These are phyloP conservation scores for Anolis carolinensis DNA, from an alignment of 2,113 vertebrate species.

Conservation along the genomic window DNA sequence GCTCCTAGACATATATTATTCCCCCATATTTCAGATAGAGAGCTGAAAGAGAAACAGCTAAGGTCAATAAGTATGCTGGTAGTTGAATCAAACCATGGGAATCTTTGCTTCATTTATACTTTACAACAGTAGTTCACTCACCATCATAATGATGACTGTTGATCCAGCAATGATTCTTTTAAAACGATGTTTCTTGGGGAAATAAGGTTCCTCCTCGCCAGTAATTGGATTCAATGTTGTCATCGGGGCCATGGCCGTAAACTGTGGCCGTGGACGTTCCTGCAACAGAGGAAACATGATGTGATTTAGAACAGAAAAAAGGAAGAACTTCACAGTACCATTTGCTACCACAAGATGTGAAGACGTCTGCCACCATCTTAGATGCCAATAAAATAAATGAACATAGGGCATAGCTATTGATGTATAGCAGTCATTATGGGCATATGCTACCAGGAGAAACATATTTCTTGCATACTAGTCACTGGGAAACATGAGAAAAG, in stretches of 20 bases:
- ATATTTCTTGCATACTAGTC: background rate
- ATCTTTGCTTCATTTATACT: background rate
- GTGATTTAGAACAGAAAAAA: background rate
- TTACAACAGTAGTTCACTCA: conserved; percentile 12
- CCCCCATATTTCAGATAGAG: background rate
- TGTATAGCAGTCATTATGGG: background rate
- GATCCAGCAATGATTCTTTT: conserved; percentile 48
- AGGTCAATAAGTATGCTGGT: background rate
- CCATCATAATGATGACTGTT: conserved; percentile 64
- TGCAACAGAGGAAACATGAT: conserved; percentile 13
- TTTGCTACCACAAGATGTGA: background rate
- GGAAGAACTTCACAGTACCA: background rate
- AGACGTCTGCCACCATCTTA: background rate
- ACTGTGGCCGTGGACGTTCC: conserved; percentile 67
- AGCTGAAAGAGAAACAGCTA: background rate
- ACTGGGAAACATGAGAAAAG: background rate
- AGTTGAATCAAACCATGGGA: background rate
- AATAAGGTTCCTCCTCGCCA: conserved; percentile 59
- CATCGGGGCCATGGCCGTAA: conserved; percentile 56
- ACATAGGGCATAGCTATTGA: background rate
- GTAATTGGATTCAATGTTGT: conserved; percentile 59
- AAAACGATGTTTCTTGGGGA: conserved; percentile 33
- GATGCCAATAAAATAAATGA: background rate
- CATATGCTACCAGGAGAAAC: background rate
- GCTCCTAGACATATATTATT: background rate